Base-by-base conservation (phyloP, 2,888 invertebrate genomes). In the Galerucella pusilla region DNA sequence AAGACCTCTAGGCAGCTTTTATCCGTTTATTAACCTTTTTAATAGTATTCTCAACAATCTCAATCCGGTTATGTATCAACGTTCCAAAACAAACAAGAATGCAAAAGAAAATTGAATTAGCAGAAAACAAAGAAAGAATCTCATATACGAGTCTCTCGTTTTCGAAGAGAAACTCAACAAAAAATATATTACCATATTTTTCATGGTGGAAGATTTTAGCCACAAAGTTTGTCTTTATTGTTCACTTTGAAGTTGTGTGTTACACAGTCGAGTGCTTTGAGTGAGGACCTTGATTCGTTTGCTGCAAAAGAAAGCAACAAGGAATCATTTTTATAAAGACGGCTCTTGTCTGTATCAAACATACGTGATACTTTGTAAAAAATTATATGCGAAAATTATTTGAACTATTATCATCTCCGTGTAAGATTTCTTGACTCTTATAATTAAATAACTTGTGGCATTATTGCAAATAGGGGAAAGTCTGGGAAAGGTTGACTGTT, bases 181-280 rank as follows among this genome's bases (percentile, higher is more conserved):
- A 76, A 76, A 76, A 71, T 66, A 71, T 73, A 77, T 73, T 75
- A 73, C 70, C 75, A 77, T 77, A 77, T 77, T 73, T 77, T 77
- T 77, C 75, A 73, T 60, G 49, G 49, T 61, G 73, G 72, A 72
- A 77, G 77, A 70, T 77, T 77, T 77, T 77, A 77, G 75, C 77
- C 73, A 60, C 77, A 77, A 76, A 77, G 71, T 75, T 73, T 73
- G 73, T 75, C 75, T 73, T 77, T 77, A 77, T 77, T 75, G 77
- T 75, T 77, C 75, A 74, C 77, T 77, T 77, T 77, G 77, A 77
- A 75, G 77, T 75, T 77, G 75, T 77, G 73, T 77, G 75, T 75
- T 77, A 70, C 60, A 75, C 77, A 73, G 75, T 68, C 67, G 73
- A 75, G 65, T 75, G 77, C 66, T 57, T 73, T 73, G 57, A 54